Evolutionary conservation across 2,797 vertebrate species (phyloP).

Genomic region (Spatula clypeata): DNA sequence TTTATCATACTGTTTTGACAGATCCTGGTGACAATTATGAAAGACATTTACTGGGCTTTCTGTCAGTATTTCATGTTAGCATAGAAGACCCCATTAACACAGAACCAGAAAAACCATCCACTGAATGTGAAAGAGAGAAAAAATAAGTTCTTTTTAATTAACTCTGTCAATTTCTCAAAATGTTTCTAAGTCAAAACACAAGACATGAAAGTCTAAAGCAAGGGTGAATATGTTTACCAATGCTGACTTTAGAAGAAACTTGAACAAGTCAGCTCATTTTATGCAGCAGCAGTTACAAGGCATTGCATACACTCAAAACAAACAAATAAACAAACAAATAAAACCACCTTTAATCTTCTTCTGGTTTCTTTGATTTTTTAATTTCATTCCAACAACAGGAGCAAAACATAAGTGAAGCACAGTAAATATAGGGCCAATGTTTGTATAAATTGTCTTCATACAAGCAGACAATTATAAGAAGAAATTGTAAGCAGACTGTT

Average conservation of each 20-base stretch:
- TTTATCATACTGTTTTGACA: slow-evolving; percentile 31
- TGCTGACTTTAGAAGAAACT: background rate
- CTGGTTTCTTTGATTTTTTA: background rate
- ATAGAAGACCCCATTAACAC: background rate
- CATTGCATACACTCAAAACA: background rate
- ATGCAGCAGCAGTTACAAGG: background rate
- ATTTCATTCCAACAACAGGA: background rate
- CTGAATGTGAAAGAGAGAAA: background rate
- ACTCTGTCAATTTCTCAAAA: slow-evolving; percentile 8
- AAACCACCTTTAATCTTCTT: background rate
- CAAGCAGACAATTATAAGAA: background rate
- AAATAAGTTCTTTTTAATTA: slow-evolving; percentile 48
- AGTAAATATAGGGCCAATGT: background rate
- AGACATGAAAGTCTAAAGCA: background rate
- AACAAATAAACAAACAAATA: background rate
- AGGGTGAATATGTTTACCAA: background rate
- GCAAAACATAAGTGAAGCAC: background rate
- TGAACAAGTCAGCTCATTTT: background rate
- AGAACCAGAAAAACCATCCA: background rate
- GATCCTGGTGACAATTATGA: slow-evolving; percentile 30
- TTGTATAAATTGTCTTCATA: background rate
- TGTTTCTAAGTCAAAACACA: background rate
- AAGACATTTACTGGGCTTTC: slow-evolving; percentile 16
- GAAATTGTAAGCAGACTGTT: background rate
- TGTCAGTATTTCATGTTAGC: slow-evolving; percentile 34